Evolutionary conservation across 2,888 invertebrate species (phyloP), one percentile per base, ranked within the genome.

Genomic region (Leptinotarsa tumamoca): DNA sequence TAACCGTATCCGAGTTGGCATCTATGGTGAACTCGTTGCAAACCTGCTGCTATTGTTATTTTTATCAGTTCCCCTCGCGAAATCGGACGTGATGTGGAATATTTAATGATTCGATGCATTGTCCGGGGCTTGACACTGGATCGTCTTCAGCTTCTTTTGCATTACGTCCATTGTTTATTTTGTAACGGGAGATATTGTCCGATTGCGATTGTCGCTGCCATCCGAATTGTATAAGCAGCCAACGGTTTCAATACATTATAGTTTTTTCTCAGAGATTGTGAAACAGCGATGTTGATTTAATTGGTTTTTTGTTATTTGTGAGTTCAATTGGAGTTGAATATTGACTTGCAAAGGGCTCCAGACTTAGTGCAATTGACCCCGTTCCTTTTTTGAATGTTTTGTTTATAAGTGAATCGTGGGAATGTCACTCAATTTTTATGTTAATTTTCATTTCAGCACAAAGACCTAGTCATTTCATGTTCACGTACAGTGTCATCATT

Each of bases 81-180:
- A 86, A 85, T 85, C 85, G 81, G 85, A 85, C 85, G 84, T 85
- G 85, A 82, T 80, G 84, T 81, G 79, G 86, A 86, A 86, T 85
- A 85, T 85, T 83, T 84, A 85, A 86, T 82, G 84, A 84, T 84
- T 82, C 82, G 82, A 82, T 82, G 80, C 85, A 85, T 86, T 86
- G 86, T 86, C 84, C 85, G 77, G 74, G 72, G 80, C 75, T 78
- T 84, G 85, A 84, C 85, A 83, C 84, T 80, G 84, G 82, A 83
- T 83, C 84, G 84, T 85, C 84, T 84, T 73, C 84, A 82, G 77
- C 81, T 81, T 78, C 76, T 81, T 82, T 83, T 82, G 81, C 83
- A 81, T 83, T 80, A 80, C 79, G 76, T 82, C 82, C 83, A 84
- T 85, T 85, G 85, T 85, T 83, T 83, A 82, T 80, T 74, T 76